Base-by-base conservation (phyloP, 2,113 vertebrate genomes). In the Stigmatopora nigra region DNA sequence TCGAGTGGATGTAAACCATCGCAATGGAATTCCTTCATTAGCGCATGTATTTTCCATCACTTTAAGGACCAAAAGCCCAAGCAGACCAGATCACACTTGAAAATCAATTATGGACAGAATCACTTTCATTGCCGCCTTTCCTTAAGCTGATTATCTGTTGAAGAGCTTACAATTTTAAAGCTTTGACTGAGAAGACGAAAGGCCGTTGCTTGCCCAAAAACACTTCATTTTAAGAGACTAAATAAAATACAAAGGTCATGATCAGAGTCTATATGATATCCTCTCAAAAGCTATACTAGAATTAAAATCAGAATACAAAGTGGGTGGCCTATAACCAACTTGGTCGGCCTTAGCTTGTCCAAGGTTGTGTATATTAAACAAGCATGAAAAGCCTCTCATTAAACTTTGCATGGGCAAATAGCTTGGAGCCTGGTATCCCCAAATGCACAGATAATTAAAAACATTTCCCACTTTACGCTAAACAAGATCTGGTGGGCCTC, bases 391-490 rank as follows among this genome's bases (percentile, higher is more conserved):
- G 65, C 66, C 69, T 63, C 70, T 82, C 67, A 72, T 73, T 86
- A 77, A 88, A 82, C 80, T 73, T 72, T 79, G 64, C 79, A 84
- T 72, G 65, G 73, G 74, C 75, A 81, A 85, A 86, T 77, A 81
- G 79, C 80, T 81, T 69, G 75, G 80, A 71, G 75, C 36, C 76
- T 70, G 61, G 75, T 72, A 70, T 71, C 67, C 68, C 75, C 65
- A 63, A 69, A 31, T 74, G 69, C 76, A 86, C 77, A 78, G 78
- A 86, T 84, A 84, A 87, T 88, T 85, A 87, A 81, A 84, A 72
- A 78, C 69, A 81, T 78, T 61, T 63, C 76, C 65, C 71, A 31
- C 53, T 78, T 84, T 67, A 72, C 61, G 82, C 70, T 79, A 84
- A 90, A 86, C 85, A 87, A 83, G 79, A 82, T 69, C 11, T 67